These are phyloP conservation scores for Colletes collaris DNA, from an alignment of 2,888 invertebrate species.

Conservation along the genomic window DNA sequence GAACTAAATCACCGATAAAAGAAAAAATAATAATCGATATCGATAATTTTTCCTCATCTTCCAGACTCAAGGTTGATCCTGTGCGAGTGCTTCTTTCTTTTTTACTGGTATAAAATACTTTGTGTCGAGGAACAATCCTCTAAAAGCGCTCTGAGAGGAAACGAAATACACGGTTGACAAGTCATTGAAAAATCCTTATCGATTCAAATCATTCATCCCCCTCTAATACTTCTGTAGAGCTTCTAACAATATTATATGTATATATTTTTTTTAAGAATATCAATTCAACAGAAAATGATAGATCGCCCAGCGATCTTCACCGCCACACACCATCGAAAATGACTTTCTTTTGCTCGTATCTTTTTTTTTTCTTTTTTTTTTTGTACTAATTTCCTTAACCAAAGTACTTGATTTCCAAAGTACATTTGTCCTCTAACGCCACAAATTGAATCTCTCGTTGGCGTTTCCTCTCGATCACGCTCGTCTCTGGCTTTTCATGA, in stretches of 20 bases:
- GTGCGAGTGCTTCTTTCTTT: slow-evolving; percentile 24
- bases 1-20: slow-evolving; percentile 11
- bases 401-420: slow-evolving; percentile 26
- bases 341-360: slow-evolving; percentile 28
- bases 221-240: slow-evolving; percentile 38
- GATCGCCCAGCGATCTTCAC: slow-evolving; percentile 61
- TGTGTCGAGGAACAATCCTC: slow-evolving; percentile 15
- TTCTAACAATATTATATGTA: slow-evolving; percentile 50
- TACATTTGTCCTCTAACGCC: slow-evolving; percentile 4
- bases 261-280: slow-evolving; percentile 40
- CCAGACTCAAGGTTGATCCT: slow-evolving; percentile 36
- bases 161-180: slow-evolving; percentile 38
- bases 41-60: slow-evolving; percentile 1
- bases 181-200: slow-evolving; percentile 24
- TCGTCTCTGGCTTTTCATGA: slow-evolving; percentile 11
- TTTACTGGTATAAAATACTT: slow-evolving; percentile 37
- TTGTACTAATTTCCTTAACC: slow-evolving; percentile 51
- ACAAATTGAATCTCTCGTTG: slow-evolving; percentile 31
- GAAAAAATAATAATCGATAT: background rate
- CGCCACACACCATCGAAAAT: slow-evolving; percentile 32
- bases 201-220: slow-evolving; percentile 29
- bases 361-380: slow-evolving; percentile 29
- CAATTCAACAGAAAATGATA: slow-evolving; percentile 47
- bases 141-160: slow-evolving; percentile 47
- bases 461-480: slow-evolving; percentile 44